These are phyloP conservation scores for Rana temporaria DNA, from an alignment of 2,113 vertebrate species.

Conservation along the genomic window DNA sequence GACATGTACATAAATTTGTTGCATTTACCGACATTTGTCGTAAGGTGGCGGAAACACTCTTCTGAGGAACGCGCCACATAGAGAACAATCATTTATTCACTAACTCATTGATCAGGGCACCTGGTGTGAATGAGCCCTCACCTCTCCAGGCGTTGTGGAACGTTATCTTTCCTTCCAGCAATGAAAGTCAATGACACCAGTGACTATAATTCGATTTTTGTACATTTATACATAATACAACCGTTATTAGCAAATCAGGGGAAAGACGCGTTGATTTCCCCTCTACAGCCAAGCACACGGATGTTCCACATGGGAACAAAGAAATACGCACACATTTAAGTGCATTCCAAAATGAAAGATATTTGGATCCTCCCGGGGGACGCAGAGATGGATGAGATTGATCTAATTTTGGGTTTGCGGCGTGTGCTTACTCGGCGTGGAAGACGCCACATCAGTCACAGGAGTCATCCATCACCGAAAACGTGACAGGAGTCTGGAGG, in stretches of 20 bases:
- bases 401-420: slow-evolving; percentile 37
- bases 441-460: neutral
- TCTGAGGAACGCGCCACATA: no score
- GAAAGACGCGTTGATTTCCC: neutral
- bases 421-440: neutral
- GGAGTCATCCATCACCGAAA: slow-evolving; percentile 36
- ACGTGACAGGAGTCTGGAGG: slow-evolving; percentile 29
- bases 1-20: no score
- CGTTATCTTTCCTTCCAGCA: no score
- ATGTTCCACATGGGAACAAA: neutral
- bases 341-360: neutral
- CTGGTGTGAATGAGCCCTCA: no score
- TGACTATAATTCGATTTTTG: no score
- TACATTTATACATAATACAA: no score
- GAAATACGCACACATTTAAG: neutral
- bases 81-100: no score
- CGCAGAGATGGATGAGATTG: slow-evolving; percentile 6
- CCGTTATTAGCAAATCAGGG: neutral
- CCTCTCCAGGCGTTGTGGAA: no score
- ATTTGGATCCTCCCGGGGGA: neutral
- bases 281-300: neutral
- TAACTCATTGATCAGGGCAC: no score
- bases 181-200: no score
- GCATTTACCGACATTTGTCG: no score
- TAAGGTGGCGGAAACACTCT: no score